These are phyloP conservation scores for Ooceraea biroi DNA, from an alignment of 1,140 invertebrate genomes.

Conservation along the genomic window DNA sequence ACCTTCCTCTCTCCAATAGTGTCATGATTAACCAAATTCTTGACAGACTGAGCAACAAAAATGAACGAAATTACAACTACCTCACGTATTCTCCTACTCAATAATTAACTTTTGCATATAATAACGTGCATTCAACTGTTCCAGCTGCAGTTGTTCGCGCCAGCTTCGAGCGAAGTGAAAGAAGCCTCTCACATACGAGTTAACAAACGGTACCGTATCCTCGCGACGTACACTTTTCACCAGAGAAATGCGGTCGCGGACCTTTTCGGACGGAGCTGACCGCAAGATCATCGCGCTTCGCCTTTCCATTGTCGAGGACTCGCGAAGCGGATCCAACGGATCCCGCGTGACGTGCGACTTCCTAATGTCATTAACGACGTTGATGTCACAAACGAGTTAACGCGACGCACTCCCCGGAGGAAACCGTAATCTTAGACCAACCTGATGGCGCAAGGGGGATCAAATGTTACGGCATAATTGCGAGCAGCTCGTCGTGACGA, in stretches of 20 bases:
- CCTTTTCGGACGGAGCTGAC: background rate
- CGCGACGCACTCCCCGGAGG: conserved; percentile 47
- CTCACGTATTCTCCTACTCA: too few species aligned
- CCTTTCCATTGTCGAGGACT: background rate
- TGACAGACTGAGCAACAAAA: too few species aligned
- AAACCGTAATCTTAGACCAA: conserved; percentile 57
- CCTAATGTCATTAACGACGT: conserved; percentile 82
- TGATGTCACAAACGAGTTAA: conserved; percentile 83
- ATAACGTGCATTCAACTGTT: too few species aligned
- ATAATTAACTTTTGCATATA: too few species aligned
- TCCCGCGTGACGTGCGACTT: conserved; percentile 57
- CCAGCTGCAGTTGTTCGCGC: too few species aligned
- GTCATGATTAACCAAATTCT: too few species aligned
- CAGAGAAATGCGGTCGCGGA: conserved; percentile 17
- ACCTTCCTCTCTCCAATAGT: too few species aligned
- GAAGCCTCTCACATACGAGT: background rate
- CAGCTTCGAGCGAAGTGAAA: background rate
- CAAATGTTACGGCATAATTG: conserved; percentile 20
- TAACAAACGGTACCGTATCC: background rate
- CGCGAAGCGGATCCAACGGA: background rate
- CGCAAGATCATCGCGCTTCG: background rate
- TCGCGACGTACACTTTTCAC: conserved; percentile 17
- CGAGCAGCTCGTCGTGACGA: background rate
- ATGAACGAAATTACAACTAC: too few species aligned
- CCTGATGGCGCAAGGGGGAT: background rate